Evolutionary conservation across 2,888 invertebrate species (phyloP), one percentile per base, ranked within the genome.

Genomic region (Archips crataeganus): DNA sequence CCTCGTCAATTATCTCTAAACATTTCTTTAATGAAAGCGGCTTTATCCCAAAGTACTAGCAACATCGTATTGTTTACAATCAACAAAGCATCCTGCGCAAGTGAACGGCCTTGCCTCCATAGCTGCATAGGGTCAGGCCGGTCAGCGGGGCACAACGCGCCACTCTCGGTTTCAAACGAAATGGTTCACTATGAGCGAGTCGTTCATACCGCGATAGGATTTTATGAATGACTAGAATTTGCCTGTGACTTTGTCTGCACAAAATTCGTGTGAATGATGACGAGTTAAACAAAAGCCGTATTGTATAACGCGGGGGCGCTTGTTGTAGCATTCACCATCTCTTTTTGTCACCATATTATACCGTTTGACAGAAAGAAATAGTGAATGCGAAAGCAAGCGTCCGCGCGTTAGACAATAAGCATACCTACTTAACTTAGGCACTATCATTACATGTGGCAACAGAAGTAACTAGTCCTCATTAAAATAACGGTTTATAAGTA

Each of bases 81-180:
- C 47, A 36, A 72, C 70, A 74, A 70, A 65, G 69, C 74, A 74
- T 74, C 74, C 69, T 60, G 51, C 23, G 77, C 81, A 82, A 86
- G 86, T 82, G 86, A 83, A 84, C 85, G 90, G 84, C 92, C 92
- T 92, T 92, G 91, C 85, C 77, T 54, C 9, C 32, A 77, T 75
- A 87, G 90, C 77, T 54, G 23, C 32, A 77, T 75, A 87, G 90
- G 90, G 89, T 90, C 90, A 90, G 84, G 80, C 82, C 88, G 90
- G 90, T 89, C 91, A 89, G 82, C 87, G 91, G 89, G 87, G 89
- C 86, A 87, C 84, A 84, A 80, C 82, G 76, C 75, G 71, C 75
- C 78, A 89, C 90, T 90, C 87, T 90, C 88, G 80, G 79, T 90
- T 90, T 89, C 87, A 79, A 84, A 79, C 79, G 78, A 54, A 65